These are phyloP conservation scores for Callionymus lyra DNA, from an alignment of 2,113 vertebrate species.

Conservation along the genomic window DNA sequence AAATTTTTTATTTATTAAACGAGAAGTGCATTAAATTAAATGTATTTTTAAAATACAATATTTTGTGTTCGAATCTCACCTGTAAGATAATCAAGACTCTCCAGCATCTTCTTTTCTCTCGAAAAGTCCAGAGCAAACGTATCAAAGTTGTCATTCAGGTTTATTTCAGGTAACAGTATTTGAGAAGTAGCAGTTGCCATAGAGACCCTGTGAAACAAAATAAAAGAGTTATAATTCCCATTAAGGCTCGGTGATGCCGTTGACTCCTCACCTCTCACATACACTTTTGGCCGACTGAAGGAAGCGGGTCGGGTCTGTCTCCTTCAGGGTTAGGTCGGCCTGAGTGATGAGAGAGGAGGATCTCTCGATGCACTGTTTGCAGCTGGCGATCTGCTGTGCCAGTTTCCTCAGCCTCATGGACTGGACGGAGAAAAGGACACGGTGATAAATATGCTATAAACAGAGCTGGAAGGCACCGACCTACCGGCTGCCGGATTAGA, in stretches of 20 bases:
- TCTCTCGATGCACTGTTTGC: slow-evolving; percentile 94
- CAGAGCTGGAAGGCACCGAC: background rate
- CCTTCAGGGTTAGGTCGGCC: slow-evolving; percentile 90
- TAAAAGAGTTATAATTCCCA: background rate
- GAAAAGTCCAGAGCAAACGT: slow-evolving; percentile 95
- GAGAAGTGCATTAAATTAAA: too few species aligned
- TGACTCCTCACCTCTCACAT: slow-evolving; percentile 80
- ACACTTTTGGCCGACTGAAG: slow-evolving; percentile 92
- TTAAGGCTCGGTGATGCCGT: too few species aligned
- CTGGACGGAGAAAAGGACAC: slow-evolving; percentile 52
- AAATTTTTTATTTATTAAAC: too few species aligned
- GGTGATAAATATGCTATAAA: too few species aligned
- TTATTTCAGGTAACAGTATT: slow-evolving; percentile 95
- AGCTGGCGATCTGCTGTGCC: slow-evolving; percentile 91
- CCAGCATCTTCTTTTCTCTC: slow-evolving; percentile 93
- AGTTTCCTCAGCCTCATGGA: slow-evolving; percentile 87
- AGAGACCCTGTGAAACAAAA: slow-evolving; percentile 79
- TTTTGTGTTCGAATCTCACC: slow-evolving; percentile 58
- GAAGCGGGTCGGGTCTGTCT: slow-evolving; percentile 87
- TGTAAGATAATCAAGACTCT: slow-evolving; percentile 96
- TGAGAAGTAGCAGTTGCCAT: slow-evolving; percentile 97
- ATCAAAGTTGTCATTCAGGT: slow-evolving; percentile 94
- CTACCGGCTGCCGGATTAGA: slow-evolving; percentile 17
- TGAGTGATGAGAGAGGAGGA: slow-evolving; percentile 93
- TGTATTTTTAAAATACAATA: too few species aligned